Evolutionary conservation across 2,797 vertebrate genomes (phyloP).

Genomic region (Aplochiton taeniatus): DNA sequence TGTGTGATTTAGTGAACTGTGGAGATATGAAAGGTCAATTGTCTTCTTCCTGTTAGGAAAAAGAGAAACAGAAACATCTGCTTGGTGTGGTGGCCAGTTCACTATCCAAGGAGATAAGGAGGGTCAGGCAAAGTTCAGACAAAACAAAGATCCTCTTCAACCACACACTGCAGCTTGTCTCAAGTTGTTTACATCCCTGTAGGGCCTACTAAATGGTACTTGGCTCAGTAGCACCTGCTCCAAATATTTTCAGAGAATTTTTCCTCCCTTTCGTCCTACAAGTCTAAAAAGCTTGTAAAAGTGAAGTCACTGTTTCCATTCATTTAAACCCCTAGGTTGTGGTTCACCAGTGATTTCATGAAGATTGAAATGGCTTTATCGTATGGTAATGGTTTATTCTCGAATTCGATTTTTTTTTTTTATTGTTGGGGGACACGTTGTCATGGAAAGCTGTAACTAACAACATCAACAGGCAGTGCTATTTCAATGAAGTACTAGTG

Average conservation of each 20-base stretch:
- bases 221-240: background rate
- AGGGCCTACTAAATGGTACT: background rate
- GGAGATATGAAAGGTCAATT: background rate
- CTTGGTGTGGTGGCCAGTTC: background rate
- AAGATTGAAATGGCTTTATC: no score
- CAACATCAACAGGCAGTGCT: background rate
- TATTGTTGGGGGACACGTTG: no score
- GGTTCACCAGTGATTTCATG: background rate
- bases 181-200: background rate
- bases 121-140: constrained; percentile 2
- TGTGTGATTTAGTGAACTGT: background rate
- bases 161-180: background rate
- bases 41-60: background rate
- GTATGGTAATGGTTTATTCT: no score
- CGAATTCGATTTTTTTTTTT: no score
- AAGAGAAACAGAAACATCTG: background rate
- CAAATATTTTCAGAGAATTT: background rate
- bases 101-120: background rate
- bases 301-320: background rate
- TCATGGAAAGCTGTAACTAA: no score
- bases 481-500: background rate
- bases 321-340: background rate
- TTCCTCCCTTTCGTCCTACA: no score
- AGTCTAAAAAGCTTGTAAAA: background rate
- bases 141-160: background rate